Evolutionary conservation across 1,140 invertebrate species (phyloP).

Genomic region (Scaptomyza hsui): DNA sequence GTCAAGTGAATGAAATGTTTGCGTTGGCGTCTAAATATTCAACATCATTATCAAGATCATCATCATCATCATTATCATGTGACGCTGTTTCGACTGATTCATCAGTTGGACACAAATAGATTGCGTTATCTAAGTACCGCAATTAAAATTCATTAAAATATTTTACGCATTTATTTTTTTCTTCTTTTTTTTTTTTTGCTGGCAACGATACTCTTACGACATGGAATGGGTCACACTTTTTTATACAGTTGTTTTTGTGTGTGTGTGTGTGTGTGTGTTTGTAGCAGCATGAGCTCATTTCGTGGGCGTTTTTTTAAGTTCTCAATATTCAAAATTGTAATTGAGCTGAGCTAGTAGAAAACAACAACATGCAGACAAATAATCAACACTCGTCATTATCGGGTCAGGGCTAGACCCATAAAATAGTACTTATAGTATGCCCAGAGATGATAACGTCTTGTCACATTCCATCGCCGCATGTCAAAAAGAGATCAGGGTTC

Average conservation of each 20-base stretch:
- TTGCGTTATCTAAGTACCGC: constrained; percentile 66
- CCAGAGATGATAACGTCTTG: neutral
- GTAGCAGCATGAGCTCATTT: constrained; percentile 51
- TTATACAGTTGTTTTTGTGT: neutral
- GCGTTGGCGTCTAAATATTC: constrained; percentile 35
- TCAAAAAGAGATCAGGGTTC: constrained; percentile 52
- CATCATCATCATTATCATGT: constrained; percentile 20
- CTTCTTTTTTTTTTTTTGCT: too few species aligned
- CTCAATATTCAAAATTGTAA: constrained; percentile 1
- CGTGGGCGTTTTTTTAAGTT: constrained; percentile 27
- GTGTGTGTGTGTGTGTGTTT: neutral
- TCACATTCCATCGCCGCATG: neutral
- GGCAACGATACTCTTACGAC: constrained; percentile 12
- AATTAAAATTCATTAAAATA: constrained; percentile 76
- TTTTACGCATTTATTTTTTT: constrained; percentile 47
- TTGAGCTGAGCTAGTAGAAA: constrained; percentile 19
- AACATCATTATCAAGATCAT: constrained; percentile 15
- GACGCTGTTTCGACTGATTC: constrained; percentile 49
- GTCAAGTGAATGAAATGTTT: constrained; percentile 51
- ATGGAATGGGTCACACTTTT: neutral
- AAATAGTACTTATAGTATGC: constrained; percentile 32
- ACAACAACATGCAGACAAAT: neutral
- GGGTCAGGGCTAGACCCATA: constrained; percentile 49
- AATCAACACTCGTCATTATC: neutral
- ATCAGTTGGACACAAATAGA: constrained; percentile 51